phyloP scores from a whole-genome alignment of 2,797 vertebrate species.

The Petrocephalus sullivani region DNA sequence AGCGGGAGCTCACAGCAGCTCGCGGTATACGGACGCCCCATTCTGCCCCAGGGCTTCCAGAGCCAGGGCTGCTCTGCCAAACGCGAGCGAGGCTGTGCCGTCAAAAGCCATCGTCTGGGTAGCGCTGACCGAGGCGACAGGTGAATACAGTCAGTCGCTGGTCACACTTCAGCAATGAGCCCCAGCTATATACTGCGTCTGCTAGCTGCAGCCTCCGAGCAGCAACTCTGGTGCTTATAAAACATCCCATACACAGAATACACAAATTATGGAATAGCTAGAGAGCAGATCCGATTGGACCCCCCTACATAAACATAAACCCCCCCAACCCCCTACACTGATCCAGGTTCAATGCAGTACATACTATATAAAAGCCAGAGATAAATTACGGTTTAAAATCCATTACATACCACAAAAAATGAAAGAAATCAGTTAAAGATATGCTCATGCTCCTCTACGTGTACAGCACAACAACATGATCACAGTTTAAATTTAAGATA shows the following conservation, averaged over 20 bases:
- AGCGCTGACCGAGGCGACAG: neutral
- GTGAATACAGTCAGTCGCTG: neutral
- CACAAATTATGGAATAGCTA: neutral
- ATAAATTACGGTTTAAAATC: neutral
- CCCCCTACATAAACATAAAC: neutral
- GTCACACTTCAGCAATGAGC: neutral
- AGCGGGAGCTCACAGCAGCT: neutral
- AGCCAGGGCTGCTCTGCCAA: neutral
- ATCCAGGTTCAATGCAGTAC: neutral
- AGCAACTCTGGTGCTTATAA: neutral
- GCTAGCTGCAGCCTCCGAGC: neutral
- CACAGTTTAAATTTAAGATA: neutral
- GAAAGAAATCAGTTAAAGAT: neutral
- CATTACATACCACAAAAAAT: neutral
- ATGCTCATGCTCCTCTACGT: neutral
- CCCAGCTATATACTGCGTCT: neutral
- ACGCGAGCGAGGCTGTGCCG: neutral
- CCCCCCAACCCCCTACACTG: neutral
- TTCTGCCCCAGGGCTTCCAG: neutral
- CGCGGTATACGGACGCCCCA: too few relatives aligned
- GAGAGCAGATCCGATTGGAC: neutral
- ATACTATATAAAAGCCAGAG: neutral
- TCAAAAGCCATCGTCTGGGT: neutral
- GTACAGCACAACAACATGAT: neutral
- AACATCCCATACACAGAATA: neutral